Percentiles rank a stretch among this genome's conserved stretches.
phyloP scores from a whole-genome alignment of 2,113 vertebrate genomes.

The Channa argus region DNA sequence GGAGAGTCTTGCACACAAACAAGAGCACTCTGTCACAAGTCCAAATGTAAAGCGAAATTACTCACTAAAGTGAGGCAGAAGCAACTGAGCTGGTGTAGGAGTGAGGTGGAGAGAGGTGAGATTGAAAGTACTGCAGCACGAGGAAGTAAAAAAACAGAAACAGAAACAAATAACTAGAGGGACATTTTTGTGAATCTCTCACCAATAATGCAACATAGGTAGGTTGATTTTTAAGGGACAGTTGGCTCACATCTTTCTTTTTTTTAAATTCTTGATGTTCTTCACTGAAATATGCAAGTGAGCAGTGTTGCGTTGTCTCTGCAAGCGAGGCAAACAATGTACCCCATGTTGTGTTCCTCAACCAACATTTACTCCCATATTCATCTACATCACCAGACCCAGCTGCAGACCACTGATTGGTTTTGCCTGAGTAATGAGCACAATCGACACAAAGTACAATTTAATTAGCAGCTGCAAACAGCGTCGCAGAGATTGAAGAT shows the following conservation, averaged over 20 bases:
- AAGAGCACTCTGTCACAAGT: slow-evolving; percentile 22
- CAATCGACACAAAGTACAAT: slow-evolving; percentile 76
- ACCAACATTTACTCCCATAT: slow-evolving; percentile 58
- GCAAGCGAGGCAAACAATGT: slow-evolving; percentile 8
- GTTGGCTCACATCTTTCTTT: neutral
- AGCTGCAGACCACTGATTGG: slow-evolving; percentile 71
- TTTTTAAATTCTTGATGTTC: neutral
- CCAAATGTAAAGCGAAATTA: slow-evolving; percentile 21
- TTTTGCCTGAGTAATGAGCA: slow-evolving; percentile 76
- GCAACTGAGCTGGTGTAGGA: slow-evolving; percentile 20
- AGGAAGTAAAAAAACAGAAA: slow-evolving; percentile 8
- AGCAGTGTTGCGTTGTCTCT: neutral
- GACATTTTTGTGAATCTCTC: neutral
- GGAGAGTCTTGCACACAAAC: slow-evolving; percentile 11
- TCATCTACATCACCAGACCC: slow-evolving; percentile 62
- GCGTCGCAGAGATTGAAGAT: slow-evolving; percentile 68
- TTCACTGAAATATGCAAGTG: neutral
- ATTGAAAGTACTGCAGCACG: neutral
- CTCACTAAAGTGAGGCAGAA: slow-evolving; percentile 14
- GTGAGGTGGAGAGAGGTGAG: slow-evolving; percentile 13
- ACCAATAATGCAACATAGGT: neutral
- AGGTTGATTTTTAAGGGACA: neutral
- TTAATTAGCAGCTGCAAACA: slow-evolving; percentile 70
- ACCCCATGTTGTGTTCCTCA: slow-evolving; percentile 45
- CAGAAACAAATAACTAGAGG: slow-evolving; percentile 15